These are phyloP conservation scores for Musca domestica DNA, from an alignment of 1,140 invertebrate species.

Conservation along the genomic window DNA sequence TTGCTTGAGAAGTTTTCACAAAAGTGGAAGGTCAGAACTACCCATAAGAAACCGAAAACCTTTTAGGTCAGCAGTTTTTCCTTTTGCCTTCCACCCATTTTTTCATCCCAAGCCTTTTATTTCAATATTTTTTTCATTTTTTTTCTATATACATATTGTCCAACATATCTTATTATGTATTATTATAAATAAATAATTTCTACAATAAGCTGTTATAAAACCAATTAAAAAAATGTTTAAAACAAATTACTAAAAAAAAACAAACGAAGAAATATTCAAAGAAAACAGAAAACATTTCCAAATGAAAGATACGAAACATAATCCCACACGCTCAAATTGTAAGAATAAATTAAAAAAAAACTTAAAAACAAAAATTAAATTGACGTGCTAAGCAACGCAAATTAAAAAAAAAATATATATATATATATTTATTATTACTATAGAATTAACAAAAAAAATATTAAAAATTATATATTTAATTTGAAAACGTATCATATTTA, in stretches of 20 bases:
- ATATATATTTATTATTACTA: constrained; percentile 1
- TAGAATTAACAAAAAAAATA: not conserved
- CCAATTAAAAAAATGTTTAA: too few relatives aligned
- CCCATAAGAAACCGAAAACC: too few relatives aligned
- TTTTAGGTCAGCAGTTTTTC: too few relatives aligned
- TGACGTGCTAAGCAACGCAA: constrained; percentile 10
- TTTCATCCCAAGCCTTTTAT: too few relatives aligned
- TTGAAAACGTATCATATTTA: constrained; percentile 8
- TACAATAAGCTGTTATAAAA: too few relatives aligned
- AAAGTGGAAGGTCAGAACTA: too few relatives aligned
- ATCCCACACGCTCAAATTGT: constrained; percentile 5
- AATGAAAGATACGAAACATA: constrained; percentile 4
- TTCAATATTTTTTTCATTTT: too few relatives aligned
- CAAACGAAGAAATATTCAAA: constrained; percentile 3
- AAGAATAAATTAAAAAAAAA: not conserved
- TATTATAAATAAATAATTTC: too few relatives aligned
- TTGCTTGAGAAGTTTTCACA: too few relatives aligned
- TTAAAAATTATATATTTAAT: not conserved
- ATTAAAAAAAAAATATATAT: not conserved
- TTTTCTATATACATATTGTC: too few relatives aligned
- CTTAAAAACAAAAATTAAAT: not conserved
- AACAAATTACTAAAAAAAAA: not conserved
- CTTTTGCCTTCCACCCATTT: too few relatives aligned
- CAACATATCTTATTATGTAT: too few relatives aligned
- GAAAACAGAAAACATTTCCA: not conserved